Evolutionary conservation across 2,888 invertebrate species (phyloP).

Genomic region (Scaptomyza tumidula): DNA sequence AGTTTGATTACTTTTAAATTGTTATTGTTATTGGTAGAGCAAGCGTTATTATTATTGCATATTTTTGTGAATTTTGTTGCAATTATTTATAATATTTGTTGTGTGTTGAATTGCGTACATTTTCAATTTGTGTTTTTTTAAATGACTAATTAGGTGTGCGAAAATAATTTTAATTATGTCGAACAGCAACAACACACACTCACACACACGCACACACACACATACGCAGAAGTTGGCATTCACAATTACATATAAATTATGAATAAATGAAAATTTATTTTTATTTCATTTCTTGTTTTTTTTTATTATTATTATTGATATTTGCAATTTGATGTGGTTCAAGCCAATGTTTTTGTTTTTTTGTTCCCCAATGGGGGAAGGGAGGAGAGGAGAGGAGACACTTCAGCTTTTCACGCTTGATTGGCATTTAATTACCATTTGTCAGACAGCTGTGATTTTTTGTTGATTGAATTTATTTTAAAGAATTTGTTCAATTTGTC

Average conservation of each 20-base stretch:
- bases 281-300: conserved; percentile 21
- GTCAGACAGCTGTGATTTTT: conserved; percentile 53
- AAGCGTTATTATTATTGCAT: conserved; percentile 54
- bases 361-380: conserved; percentile 24
- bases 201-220: conserved; percentile 6
- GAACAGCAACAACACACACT: conserved; percentile 17
- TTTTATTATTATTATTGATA: conserved; percentile 9
- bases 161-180: conserved; percentile 77
- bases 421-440: conserved; percentile 76
- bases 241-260: conserved; percentile 48
- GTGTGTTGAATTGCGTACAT: conserved; percentile 43
- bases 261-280: conserved; percentile 40
- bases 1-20: conserved; percentile 61
- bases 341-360: conserved; percentile 2
- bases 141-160: conserved; percentile 81
- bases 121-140: conserved; percentile 76
- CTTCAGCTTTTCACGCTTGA: conserved; percentile 69
- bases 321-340: conserved; percentile 8
- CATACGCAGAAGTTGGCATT: conserved; percentile 42
- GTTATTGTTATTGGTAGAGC: conserved; percentile 45
- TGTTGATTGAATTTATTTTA: conserved; percentile 34
- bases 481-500: conserved; percentile 19
- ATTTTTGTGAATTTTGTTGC: conserved; percentile 55
- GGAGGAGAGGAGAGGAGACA: conserved; percentile 27
- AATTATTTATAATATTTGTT: conserved; percentile 67